Evolutionary conservation across 2,797 vertebrate species (phyloP).

Genomic region (Arremon brunneinucha): DNA sequence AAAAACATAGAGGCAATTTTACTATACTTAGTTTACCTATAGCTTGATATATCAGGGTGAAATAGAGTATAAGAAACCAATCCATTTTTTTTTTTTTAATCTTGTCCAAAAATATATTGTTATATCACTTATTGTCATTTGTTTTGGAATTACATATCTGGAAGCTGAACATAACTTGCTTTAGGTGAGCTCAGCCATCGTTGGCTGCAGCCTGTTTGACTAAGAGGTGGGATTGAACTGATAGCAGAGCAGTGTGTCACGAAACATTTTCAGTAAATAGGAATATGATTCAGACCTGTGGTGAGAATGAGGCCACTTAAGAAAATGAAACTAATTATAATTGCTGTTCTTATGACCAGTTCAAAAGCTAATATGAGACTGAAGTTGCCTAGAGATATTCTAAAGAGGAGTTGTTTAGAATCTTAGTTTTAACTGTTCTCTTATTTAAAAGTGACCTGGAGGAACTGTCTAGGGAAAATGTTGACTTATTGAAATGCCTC

Average conservation of each 20-base stretch:
- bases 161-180: background rate
- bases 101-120: background rate
- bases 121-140: background rate
- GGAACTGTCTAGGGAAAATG: background rate
- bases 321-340: background rate
- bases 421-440: background rate
- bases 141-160: background rate
- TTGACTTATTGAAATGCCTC: background rate
- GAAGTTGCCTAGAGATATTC: background rate
- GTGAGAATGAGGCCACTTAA: background rate
- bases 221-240: background rate
- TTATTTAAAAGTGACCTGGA: background rate
- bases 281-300: background rate
- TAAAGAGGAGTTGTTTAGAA: background rate
- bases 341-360: background rate
- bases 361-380: background rate
- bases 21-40: background rate
- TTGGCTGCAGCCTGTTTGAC: background rate
- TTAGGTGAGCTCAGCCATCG: background rate
- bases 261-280: background rate
- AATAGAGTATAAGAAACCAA: background rate
- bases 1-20: rapidly evolving
- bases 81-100: background rate
- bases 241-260: background rate
- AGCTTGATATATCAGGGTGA: background rate